Conservation (phyloP, 2,797 vertebrate genomes). For the Potorous gilbertii region DNA sequence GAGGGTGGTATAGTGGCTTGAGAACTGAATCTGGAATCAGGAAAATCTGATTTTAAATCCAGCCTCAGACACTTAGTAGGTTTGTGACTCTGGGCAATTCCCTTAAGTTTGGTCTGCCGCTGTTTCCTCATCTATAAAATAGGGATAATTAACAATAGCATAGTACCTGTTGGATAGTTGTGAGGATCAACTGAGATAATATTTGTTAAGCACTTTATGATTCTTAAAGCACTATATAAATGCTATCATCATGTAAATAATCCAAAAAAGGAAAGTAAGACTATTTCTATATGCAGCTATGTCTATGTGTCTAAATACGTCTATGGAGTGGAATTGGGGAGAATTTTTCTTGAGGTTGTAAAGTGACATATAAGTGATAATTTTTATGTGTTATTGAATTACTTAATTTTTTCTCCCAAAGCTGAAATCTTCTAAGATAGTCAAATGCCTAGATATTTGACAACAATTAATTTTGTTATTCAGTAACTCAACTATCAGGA, state of each 20-base stretch:
- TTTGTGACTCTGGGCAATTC: neutral
- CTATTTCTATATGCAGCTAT: neutral
- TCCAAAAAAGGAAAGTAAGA: neutral
- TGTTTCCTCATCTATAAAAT: neutral
- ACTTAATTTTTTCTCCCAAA: neutral
- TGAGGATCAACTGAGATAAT: neutral
- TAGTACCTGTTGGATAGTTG: neutral
- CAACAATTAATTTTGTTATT: neutral
- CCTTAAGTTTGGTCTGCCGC: neutral
- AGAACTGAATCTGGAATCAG: no score
- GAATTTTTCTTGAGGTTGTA: neutral
- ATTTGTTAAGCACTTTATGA: neutral
- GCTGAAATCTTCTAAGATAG: neutral
- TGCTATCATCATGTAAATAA: neutral
- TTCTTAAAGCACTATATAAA: no score
- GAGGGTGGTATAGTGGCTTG: neutral
- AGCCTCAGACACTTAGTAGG: neutral
- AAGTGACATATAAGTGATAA: neutral
- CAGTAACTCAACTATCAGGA: neutral
- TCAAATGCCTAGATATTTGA: neutral
- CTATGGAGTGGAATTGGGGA: no score
- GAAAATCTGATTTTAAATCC: no score
- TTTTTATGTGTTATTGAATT: neutral
- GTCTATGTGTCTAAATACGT: no score
- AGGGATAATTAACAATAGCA: neutral